Conservation (phyloP, 2,888 invertebrate genomes). For the Drosophila lutescens region DNA sequence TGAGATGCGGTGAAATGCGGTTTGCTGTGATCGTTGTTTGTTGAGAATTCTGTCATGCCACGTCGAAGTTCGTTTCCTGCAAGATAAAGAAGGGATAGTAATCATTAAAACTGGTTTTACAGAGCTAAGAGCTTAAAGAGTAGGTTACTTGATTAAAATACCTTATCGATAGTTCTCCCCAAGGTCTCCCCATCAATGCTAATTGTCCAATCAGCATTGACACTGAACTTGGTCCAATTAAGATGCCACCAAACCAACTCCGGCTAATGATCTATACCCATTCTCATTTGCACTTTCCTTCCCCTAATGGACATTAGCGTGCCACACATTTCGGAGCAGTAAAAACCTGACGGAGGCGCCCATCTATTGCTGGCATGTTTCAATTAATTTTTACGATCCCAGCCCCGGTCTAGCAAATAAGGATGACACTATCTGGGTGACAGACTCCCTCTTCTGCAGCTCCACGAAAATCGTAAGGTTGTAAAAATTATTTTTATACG, state of each 20-base stretch:
- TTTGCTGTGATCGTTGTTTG: conserved; percentile 83
- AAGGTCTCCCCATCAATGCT: conserved; percentile 6
- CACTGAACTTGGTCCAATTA: conserved; percentile 53
- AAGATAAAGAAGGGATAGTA: conserved; percentile 36
- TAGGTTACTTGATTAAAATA: not conserved
- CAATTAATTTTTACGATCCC: conserved; percentile 71
- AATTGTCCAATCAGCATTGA: conserved; percentile 47
- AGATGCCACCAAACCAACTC: conserved; percentile 33
- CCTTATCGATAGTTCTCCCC: conserved; percentile 18
- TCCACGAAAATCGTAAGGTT: conserved; percentile 37
- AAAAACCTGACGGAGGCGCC: conserved; percentile 45
- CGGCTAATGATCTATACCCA: conserved; percentile 38
- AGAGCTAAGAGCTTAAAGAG: not conserved
- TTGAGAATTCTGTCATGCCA: conserved; percentile 85
- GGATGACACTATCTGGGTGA: conserved; percentile 28
- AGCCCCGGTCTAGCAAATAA: conserved; percentile 37
- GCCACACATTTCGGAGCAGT: conserved; percentile 44
- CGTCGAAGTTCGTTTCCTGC: conserved; percentile 84
- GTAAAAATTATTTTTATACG: conserved; percentile 68
- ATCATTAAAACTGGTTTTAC: not conserved
- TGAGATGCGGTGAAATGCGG: conserved; percentile 81
- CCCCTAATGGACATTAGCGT: conserved; percentile 61
- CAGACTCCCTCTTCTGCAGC: not conserved
- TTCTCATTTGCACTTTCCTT: conserved; percentile 40
- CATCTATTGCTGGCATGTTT: conserved; percentile 55